Evolutionary conservation across 2,888 invertebrate genomes (phyloP), one percentile per base, ranked within the genome.

Genomic region (Dinocampus coccinellae): DNA sequence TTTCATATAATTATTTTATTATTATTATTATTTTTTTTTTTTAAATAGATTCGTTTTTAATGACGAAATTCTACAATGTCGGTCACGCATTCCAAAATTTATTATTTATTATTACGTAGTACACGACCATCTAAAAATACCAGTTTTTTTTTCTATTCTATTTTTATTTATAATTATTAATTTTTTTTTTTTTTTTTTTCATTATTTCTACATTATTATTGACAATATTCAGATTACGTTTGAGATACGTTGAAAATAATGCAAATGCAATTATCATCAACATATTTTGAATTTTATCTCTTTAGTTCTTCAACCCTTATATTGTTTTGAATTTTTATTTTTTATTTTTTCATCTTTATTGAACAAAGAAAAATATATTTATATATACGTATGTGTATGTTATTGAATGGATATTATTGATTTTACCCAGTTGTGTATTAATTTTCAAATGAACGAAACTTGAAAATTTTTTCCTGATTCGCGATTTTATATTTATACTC

Each of bases 241-340:
- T 73, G 66, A 68, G 57, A 67, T 72, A 77, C 69, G 68, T 72
- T 75, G 67, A 73, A 69, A 72, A 76, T 68, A 53, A 13, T 71
- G 55, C 10, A 42, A 76, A 69, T 72, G 73, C 60, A 47, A 53
- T 62, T 70, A 58, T 55, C 26, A 3, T 16, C 16, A 6, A 47
- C 7, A 16, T 47, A 47, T n/a, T 20, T 47, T n/a, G 16, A 47
- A 47, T 47, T 7, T 16, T 47, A 20, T n/a, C 47, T n/a, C 16
- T n/a, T 47, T 47, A 16, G 47, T 47, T 47, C 71, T 72, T 61
- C n/a, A n/a, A n/a, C n/a, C n/a, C n/a, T n/a, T n/a, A n/a, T n/a
- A n/a, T n/a, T n/a, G n/a, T n/a, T n/a, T n/a, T n/a, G n/a, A 65
- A 58, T 3, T 42, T 42, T 3, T 10, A 24, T 10, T 22, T 55